Evolutionary conservation across 92 coral and sea anemone species (phyloP).

Genomic region (Porites lobata): DNA sequence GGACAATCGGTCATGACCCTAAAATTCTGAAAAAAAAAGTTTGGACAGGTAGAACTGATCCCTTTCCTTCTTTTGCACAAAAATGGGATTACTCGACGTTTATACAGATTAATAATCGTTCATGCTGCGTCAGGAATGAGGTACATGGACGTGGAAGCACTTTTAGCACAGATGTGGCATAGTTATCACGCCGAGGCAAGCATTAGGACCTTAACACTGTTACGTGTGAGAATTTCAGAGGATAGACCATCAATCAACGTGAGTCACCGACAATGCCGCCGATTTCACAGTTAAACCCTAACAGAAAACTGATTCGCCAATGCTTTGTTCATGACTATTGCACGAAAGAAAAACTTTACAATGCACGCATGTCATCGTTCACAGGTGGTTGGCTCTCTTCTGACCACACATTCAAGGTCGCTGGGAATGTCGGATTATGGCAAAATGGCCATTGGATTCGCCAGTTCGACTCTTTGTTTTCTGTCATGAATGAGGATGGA

Average conservation of each 20-base stretch:
- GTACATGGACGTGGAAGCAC: constrained; percentile 33
- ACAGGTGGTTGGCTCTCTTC: constrained; percentile 30
- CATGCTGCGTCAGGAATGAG: constrained; percentile 34
- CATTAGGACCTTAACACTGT: not conserved
- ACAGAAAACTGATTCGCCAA: constrained; percentile 43
- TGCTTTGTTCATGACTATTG: constrained; percentile 44
- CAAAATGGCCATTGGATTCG: constrained; percentile 35
- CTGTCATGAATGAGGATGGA: constrained; percentile 69
- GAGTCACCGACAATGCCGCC: too few species aligned
- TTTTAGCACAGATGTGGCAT: constrained; percentile 21
- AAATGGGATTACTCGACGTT: constrained; percentile 39
- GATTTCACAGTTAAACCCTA: constrained; percentile 31
- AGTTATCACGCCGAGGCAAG: constrained; percentile 22
- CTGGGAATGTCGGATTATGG: too few species aligned
- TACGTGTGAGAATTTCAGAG: not conserved
- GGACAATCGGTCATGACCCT: constrained; percentile 41
- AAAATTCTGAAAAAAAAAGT: constrained; percentile 32
- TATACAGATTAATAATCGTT: constrained; percentile 30
- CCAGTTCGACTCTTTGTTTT: constrained; percentile 53
- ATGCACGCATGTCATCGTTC: constrained; percentile 36
- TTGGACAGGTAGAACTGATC: constrained; percentile 23
- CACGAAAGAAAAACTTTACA: constrained; percentile 42
- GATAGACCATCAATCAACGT: too few species aligned
- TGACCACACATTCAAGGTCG: too few species aligned
- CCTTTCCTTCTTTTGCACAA: constrained; percentile 42